Conservation (phyloP, 2,888 invertebrate genomes). For the Eristalis tenax region DNA sequence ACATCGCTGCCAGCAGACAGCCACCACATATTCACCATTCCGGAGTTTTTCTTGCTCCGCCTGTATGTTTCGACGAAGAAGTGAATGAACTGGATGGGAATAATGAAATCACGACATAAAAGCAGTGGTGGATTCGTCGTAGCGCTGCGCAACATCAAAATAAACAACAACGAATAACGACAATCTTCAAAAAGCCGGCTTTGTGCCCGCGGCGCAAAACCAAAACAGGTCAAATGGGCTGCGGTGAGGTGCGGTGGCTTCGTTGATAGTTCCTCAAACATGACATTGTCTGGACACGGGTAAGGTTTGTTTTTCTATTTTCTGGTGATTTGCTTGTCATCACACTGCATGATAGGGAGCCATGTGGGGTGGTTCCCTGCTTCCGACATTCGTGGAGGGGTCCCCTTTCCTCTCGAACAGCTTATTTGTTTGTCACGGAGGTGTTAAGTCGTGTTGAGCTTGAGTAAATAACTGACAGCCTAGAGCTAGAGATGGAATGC, state of each 20-base stretch:
- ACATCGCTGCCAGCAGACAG: constrained; percentile 7
- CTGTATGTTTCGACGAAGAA: neutral
- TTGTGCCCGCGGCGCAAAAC: neutral
- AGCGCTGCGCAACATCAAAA: constrained; percentile 32
- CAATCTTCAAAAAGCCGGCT: constrained; percentile 21
- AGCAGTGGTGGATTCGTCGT: constrained; percentile 62
- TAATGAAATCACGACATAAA: constrained; percentile 65
- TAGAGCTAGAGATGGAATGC: neutral
- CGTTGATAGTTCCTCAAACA: constrained; percentile 53
- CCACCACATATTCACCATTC: neutral
- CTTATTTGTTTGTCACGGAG: constrained; percentile 33
- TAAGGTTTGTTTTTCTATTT: constrained; percentile 16
- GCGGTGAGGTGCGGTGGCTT: constrained; percentile 6
- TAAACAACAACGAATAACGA: neutral
- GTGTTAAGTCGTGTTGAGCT: constrained; percentile 54
- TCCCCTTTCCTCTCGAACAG: neutral
- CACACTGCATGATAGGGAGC: neutral
- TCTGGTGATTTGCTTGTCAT: constrained; percentile 5
- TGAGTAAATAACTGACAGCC: constrained; percentile 3
- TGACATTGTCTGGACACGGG: constrained; percentile 59
- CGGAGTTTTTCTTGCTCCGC: neutral
- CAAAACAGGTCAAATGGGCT: neutral
- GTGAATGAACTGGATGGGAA: constrained; percentile 66
- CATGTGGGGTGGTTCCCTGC: neutral
- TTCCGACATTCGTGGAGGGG: neutral